Evolutionary conservation across 2,888 invertebrate genomes (phyloP), one percentile per base, ranked within the genome.

Genomic region (Pyrrhia umbra): DNA sequence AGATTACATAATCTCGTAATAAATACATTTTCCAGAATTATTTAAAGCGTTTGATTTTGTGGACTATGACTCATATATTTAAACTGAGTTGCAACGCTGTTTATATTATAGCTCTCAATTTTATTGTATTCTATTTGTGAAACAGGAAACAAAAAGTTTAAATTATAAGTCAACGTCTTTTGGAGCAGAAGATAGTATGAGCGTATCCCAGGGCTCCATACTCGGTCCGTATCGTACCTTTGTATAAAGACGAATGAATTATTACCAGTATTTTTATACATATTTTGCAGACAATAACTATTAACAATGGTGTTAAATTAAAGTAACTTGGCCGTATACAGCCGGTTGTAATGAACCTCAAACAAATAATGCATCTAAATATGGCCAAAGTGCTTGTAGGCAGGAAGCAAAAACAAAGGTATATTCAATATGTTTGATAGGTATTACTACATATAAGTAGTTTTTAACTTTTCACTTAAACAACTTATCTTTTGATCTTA

Each of bases 1-100:
- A 39, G 81, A 88, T 39, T 95, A 91, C 81, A 80, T 85, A n/a
- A 85, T 94, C 34, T 68, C 8, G 10, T 23, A 30, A 9, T 13
- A 4, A 42, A 42, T 6, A 13, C 43, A 25, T 23, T 10, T 27
- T 27, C 9, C 10, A 2, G 10, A 2, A 25, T 8, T 8, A 25
- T 27, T 27, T 9, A 9, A 27, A 2, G 13, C 10, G n/a, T 30
- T 30, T 30, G 1, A 30, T 13, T 30, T 3, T 10, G 4, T 30
- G 2, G 2, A 30, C 13, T 13, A 3, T n/a, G 13, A n/a, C 27
- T 34, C 9, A n/a, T 34, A 4, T 34, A 4, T 2, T 5, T n/a
- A 4, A 34, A n/a, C 13, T n/a, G 4, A 34, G n/a, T n/a, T 0
- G 34, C 13, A n/a, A 34, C n/a, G 5, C 13, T 5, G 3, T 34